phyloP scores from a whole-genome alignment of 2,888 invertebrate genomes.

The Spodoptera exigua region DNA sequence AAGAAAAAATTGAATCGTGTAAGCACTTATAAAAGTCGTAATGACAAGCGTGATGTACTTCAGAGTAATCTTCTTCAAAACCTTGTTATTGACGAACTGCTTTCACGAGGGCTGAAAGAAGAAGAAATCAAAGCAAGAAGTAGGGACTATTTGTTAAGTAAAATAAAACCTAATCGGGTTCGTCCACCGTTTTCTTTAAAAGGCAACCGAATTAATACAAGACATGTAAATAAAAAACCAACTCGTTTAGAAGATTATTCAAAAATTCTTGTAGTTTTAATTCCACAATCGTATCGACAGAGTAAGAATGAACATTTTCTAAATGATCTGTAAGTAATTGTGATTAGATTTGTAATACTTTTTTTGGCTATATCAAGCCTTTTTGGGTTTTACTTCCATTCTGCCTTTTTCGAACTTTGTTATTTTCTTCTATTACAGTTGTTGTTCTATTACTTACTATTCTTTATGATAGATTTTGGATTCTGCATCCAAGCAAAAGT shows the following conservation, averaged over 20 bases:
- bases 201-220: constrained; percentile 13
- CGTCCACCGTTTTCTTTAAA: not conserved
- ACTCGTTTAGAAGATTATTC: constrained; percentile 64
- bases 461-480: too few species aligned
- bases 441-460: too few species aligned
- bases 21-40: constrained; percentile 6
- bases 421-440: too few species aligned
- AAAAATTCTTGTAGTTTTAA: constrained; percentile 73
- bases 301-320: constrained; percentile 62
- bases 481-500: too few species aligned
- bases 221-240: constrained; percentile 25
- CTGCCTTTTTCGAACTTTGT: too few species aligned
- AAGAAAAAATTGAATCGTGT: constrained; percentile 14
- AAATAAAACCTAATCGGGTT: constrained; percentile 35
- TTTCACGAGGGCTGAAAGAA: constrained; percentile 11
- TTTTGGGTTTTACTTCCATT: too few species aligned
- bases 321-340: constrained; percentile 71
- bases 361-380: too few species aligned
- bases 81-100: constrained; percentile 31
- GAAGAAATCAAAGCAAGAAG: constrained; percentile 11
- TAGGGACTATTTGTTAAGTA: constrained; percentile 1
- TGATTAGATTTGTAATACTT: too few species aligned
- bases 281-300: constrained; percentile 65
- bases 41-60: constrained; percentile 15
- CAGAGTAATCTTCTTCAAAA: constrained; percentile 6